These are phyloP conservation scores for Saguinus midas DNA, from an alignment of 2,113 vertebrate species.

Conservation along the genomic window DNA sequence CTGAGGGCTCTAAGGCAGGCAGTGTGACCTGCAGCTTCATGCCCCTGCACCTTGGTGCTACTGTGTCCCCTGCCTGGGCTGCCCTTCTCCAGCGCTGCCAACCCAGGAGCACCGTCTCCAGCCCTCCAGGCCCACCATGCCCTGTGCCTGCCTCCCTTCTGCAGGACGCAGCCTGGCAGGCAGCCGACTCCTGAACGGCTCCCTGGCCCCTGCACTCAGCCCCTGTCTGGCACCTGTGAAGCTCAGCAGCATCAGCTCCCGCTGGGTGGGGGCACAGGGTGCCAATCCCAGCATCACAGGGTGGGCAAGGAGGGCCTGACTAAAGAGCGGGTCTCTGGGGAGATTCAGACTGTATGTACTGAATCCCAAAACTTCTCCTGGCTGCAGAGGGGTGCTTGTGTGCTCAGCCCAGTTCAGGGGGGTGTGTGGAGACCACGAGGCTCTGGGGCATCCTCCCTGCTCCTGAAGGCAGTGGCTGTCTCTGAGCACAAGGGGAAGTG, in stretches of 20 bases:
- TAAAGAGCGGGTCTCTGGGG: not conserved
- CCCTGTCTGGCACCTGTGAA: constrained; percentile 59
- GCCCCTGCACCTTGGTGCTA: too few relatives aligned
- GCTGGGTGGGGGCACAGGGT: not conserved
- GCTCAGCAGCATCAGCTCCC: constrained; percentile 77
- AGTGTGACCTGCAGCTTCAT: not conserved
- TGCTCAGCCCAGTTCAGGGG: not conserved
- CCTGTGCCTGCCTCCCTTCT: not conserved
- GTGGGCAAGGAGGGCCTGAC: not conserved
- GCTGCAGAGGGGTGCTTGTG: not conserved
- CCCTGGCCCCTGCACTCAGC: not conserved
- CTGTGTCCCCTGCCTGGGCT: not conserved
- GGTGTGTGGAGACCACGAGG: not conserved
- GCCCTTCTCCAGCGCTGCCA: not conserved
- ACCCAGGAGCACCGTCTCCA: not conserved
- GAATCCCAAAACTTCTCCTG: not conserved
- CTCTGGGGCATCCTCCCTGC: not conserved
- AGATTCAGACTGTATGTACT: too few relatives aligned
- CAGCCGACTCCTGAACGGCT: too few relatives aligned
- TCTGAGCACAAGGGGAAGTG: not conserved
- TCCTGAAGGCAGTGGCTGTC: not conserved
- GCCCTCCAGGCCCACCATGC: not conserved
- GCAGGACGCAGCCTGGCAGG: not conserved
- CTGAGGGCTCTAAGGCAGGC: not conserved
- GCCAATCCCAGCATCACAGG: not conserved